phyloP scores from a whole-genome alignment of 2,113 vertebrate species.

The Typhlomys cinereus region DNA sequence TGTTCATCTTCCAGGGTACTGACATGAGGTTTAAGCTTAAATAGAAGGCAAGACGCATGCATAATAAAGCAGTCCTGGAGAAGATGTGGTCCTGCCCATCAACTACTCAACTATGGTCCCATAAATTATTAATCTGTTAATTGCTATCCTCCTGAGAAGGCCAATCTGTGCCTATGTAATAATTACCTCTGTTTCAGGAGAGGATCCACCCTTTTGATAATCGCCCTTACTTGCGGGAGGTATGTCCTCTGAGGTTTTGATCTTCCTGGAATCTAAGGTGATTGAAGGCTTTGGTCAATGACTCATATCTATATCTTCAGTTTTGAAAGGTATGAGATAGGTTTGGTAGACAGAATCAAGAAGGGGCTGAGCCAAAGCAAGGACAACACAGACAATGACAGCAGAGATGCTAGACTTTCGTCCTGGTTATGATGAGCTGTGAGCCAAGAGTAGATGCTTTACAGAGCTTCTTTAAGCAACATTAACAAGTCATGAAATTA shows the following conservation, averaged over 20 bases:
- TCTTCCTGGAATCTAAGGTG: background rate
- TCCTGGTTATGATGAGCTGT: background rate
- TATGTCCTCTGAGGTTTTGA: background rate
- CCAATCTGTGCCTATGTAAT: background rate
- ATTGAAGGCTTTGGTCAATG: background rate
- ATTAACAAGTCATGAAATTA: background rate
- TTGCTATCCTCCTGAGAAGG: background rate
- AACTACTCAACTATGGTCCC: background rate
- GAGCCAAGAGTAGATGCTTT: background rate
- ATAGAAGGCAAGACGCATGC: background rate
- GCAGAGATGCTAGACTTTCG: background rate
- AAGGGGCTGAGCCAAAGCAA: background rate
- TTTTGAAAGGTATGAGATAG: background rate
- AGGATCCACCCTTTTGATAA: no score
- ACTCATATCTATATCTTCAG: background rate
- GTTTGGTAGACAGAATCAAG: background rate
- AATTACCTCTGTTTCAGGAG: background rate
- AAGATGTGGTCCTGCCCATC: background rate
- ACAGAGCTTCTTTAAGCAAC: background rate
- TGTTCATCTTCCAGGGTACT: background rate
- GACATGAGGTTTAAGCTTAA: background rate
- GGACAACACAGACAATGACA: background rate
- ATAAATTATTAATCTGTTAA: background rate
- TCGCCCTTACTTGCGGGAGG: no score
- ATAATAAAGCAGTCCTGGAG: background rate